Evolutionary conservation across 2,113 vertebrate species (phyloP), one percentile per base, ranked within the genome.

Genomic region (Hippocampus mohnikei): DNA sequence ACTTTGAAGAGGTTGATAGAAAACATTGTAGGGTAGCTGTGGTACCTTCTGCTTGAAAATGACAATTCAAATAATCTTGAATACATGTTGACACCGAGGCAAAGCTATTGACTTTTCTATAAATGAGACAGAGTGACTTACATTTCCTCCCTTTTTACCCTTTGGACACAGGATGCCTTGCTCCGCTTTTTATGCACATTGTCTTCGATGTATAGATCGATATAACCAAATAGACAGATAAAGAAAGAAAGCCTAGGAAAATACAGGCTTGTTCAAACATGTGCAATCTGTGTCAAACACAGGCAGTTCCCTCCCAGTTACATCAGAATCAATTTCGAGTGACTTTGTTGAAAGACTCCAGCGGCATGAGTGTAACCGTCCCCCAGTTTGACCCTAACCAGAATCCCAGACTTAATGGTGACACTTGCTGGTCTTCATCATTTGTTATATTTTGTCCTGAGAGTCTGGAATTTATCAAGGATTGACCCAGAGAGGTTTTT

Each of bases 21-120:
- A 63, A 41, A 63, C 18, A 29, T 29, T 29, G 18, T 41, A 5
- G 20, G 52, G 52, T 8, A 44, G 42, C 42, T 44, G 33, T 15
- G 13, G 13, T 29, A 84, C 67, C 27, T 75, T 77, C 78, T 81
- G 79, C 53, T 23, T 56, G 9, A 56, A 56, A 23, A 2, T 23
- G 77, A 88, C 76, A 80, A 73, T 72, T 66, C 66, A 77, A 68
- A 48, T 75, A 70, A 86, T 75, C 80, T 86, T 81, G 65, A 86
- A 83, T 84, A 89, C 88, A 74, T 50, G 77, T 21, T n/a, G 20
- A n/a, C 50, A 16, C 50, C 2, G 20, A n/a, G 50, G 21, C 2
- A n/a, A 23, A n/a, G 7, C n/a, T 53, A n/a, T n/a, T n/a, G 21
- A n/a, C 52, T 53, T 53, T 0, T 18, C 48, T 21, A 21, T 21